Evolutionary conservation across 1,140 invertebrate genomes (phyloP), one percentile per base, ranked within the genome.

Genomic region (Eciton burchellii): DNA sequence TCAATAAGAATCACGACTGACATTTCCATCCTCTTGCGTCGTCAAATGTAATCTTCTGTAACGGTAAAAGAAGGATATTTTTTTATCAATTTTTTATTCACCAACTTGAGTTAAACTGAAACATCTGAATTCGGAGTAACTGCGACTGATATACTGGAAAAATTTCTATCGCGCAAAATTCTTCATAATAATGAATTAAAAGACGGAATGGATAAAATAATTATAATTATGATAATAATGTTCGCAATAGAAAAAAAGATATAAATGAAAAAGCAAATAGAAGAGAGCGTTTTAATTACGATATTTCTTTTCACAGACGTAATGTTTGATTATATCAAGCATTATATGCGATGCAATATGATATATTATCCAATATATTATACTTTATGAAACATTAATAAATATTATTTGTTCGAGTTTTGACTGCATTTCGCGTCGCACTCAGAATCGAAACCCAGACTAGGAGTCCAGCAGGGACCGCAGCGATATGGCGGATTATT

Each of bases 1-100:
- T 19, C 63, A 12, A 43, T 21, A 35, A n/a, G n/a, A 56, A 79
- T 79, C 63, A 56, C 35, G 41, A 79, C 35, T 57, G 49, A 70
- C 35, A 21, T 70, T 24, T 68, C 63, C 74, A 79, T 79, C 35
- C 35, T 35, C 68, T 79, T 79, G 52, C 41, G 74, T 76, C 47
- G 60, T 29, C 35, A 56, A 26, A 12, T 43, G 49, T 45, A 79
- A 70, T 70, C 24, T n/a, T 70, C 74, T 79, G 49, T 12, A 70
- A 79, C 11, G 8, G 21, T 26, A 68, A 29, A n/a, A 66, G 43
- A 11, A 70, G 52, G 19, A 45, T 21, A 56, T 57, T 12, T 54
- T 5, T 21, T 14, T 54, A 26, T 76, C 47, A 16, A 26, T 4
- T 57, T 57, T n/a, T n/a, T 49, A 0, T 52, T n/a, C 12, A 52